phyloP scores from a whole-genome alignment of 1,140 invertebrate genomes.

The Oryctes rhinoceros region DNA sequence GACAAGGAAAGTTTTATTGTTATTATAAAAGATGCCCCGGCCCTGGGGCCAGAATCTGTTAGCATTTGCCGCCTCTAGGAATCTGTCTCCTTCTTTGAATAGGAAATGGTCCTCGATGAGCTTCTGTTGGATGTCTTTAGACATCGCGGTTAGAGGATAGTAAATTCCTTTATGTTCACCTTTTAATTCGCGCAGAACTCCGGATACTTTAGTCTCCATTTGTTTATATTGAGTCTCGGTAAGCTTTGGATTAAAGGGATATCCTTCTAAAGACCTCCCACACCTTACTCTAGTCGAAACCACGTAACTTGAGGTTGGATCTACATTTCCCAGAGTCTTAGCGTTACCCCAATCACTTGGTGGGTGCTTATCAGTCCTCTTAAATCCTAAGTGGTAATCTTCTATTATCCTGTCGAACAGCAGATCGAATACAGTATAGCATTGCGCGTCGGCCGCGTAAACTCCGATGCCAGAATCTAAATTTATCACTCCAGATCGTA shows the following conservation, averaged over 20 bases:
- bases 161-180: slow-evolving; percentile 75
- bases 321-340: slow-evolving; percentile 73
- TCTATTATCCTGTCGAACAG: slow-evolving; percentile 82
- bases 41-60: slow-evolving; percentile 82
- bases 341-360: slow-evolving; percentile 74
- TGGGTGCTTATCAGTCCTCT: slow-evolving; percentile 71
- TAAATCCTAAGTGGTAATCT: slow-evolving; percentile 76
- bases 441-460: slow-evolving; percentile 78
- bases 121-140: slow-evolving; percentile 72
- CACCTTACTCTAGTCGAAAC: slow-evolving; percentile 79
- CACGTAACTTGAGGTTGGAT: slow-evolving; percentile 75
- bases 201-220: slow-evolving; percentile 64
- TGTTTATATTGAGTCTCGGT: slow-evolving; percentile 73
- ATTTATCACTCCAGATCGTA: slow-evolving; percentile 67
- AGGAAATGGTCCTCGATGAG: slow-evolving; percentile 82
- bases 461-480: slow-evolving; percentile 71
- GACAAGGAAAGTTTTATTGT: slow-evolving; percentile 77
- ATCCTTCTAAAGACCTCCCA: slow-evolving; percentile 73
- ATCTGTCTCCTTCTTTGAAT: slow-evolving; percentile 79
- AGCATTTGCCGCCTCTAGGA: slow-evolving; percentile 74
- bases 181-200: slow-evolving; percentile 60
- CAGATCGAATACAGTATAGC: slow-evolving; percentile 72
- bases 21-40: slow-evolving; percentile 78
- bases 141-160: slow-evolving; percentile 74
- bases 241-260: slow-evolving; percentile 80